Conservation (phyloP, 1,140 invertebrate genomes). For the Marisa cornuarietis region DNA sequence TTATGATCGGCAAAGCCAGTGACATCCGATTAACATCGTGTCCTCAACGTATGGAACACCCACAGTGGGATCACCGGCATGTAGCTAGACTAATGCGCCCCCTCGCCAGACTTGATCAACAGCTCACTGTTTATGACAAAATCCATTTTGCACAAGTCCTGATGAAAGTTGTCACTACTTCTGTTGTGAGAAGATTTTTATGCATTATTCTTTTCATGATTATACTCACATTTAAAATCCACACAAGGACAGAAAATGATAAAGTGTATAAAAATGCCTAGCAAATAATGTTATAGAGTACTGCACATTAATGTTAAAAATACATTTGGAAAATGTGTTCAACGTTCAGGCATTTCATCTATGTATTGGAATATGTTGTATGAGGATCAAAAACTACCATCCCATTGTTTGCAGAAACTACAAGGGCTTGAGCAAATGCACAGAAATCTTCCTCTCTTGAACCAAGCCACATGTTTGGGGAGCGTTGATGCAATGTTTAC, state of each 20-base stretch:
- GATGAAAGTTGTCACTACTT: conserved; percentile 1
- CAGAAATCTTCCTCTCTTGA: conserved; percentile 35
- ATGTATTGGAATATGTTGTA: too few species aligned
- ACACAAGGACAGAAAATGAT: too few species aligned
- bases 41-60: neutral
- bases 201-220: neutral
- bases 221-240: too few species aligned
- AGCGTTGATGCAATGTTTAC: conserved; percentile 56
- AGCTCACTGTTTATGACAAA: neutral
- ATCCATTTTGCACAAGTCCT: neutral
- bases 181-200: neutral
- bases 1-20: neutral
- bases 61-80: neutral
- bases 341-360: too few species aligned
- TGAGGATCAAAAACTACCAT: too few species aligned
- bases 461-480: conserved; percentile 53
- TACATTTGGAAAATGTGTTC: too few species aligned
- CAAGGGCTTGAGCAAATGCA: conserved; percentile 24
- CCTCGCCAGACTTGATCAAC: neutral
- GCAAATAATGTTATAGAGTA: too few species aligned
- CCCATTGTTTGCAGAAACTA: conserved; percentile 17
- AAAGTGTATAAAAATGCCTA: too few species aligned
- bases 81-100: neutral
- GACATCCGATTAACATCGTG: neutral
- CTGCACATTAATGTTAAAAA: too few species aligned